phyloP scores from a whole-genome alignment of 2,113 vertebrate species.

The Pterophyllum scalare region DNA sequence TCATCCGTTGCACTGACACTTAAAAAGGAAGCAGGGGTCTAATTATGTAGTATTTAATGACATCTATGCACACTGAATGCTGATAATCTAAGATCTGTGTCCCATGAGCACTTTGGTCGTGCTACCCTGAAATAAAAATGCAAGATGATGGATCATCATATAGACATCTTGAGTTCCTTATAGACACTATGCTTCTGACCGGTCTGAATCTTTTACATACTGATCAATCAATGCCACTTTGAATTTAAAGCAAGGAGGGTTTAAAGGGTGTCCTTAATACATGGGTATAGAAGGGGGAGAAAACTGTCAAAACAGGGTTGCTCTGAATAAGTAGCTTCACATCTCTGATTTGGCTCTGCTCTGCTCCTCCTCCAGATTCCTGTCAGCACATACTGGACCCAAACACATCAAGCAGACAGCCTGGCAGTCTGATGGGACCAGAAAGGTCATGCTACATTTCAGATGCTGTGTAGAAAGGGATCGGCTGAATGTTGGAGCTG shows the following conservation, averaged over 20 bases:
- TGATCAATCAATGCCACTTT: constrained; percentile 36
- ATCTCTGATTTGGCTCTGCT: constrained; percentile 39
- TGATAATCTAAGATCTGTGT: constrained; percentile 18
- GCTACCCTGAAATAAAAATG: constrained; percentile 30
- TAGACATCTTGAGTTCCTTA: neutral
- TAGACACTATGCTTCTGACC: neutral
- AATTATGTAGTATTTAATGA: constrained; percentile 31
- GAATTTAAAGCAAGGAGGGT: constrained; percentile 8
- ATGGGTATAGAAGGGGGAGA: neutral
- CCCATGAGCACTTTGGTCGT: constrained; percentile 11
- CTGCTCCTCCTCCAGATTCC: constrained; percentile 53
- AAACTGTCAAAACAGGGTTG: constrained; percentile 48
- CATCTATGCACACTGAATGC: neutral
- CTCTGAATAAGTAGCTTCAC: constrained; percentile 57
- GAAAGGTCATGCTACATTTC: constrained; percentile 76
- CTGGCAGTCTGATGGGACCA: constrained; percentile 60
- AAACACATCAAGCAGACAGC: constrained; percentile 70
- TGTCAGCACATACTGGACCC: constrained; percentile 66
- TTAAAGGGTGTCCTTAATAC: constrained; percentile 25
- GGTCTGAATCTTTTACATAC: constrained; percentile 33
- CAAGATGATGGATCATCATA: neutral
- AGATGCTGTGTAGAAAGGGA: constrained; percentile 59
- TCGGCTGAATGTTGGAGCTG: constrained; percentile 38
- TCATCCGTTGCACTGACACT: constrained; percentile 25
- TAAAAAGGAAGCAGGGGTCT: constrained; percentile 22